Percentiles rank a stretch among this genome's conserved stretches.
Evolutionary conservation across 2,113 vertebrate genomes (phyloP).

Genomic region (Labeo rohita): DNA sequence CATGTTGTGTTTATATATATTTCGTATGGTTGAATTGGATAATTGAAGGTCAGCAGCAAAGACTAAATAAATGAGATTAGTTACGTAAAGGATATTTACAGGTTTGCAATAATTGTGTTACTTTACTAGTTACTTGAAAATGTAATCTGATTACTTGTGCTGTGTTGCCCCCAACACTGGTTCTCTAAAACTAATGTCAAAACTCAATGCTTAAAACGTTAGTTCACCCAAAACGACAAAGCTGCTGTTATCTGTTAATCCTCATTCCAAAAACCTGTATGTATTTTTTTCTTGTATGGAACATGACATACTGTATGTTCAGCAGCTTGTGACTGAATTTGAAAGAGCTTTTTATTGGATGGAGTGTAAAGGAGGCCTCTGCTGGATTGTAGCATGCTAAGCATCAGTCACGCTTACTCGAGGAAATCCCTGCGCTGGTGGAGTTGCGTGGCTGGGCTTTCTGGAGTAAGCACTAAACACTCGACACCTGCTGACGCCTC

Average conservation of each 20-base stretch:
- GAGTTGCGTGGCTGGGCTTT: background rate
- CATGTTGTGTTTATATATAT: too few relatives aligned
- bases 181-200: background rate
- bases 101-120: too few relatives aligned
- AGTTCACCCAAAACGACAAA: background rate
- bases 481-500: background rate
- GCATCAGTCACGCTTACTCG: constrained; percentile 19
- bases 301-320: background rate
- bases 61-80: too few relatives aligned
- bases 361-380: background rate
- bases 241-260: too few relatives aligned
- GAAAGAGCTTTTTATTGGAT: background rate
- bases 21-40: too few relatives aligned
- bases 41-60: too few relatives aligned
- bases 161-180: too few relatives aligned
- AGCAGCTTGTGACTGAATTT: background rate
- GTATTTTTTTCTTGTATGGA: too few relatives aligned
- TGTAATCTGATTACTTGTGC: too few relatives aligned
- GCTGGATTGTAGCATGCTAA: background rate
- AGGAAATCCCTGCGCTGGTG: background rate
- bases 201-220: background rate
- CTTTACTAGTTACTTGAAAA: too few relatives aligned
- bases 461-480: constrained; percentile 35
- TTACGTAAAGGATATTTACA: too few relatives aligned
- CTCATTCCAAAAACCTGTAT: too few relatives aligned